Evolutionary conservation across 2,888 invertebrate species (phyloP).

Genomic region (Thereva nobilitata): DNA sequence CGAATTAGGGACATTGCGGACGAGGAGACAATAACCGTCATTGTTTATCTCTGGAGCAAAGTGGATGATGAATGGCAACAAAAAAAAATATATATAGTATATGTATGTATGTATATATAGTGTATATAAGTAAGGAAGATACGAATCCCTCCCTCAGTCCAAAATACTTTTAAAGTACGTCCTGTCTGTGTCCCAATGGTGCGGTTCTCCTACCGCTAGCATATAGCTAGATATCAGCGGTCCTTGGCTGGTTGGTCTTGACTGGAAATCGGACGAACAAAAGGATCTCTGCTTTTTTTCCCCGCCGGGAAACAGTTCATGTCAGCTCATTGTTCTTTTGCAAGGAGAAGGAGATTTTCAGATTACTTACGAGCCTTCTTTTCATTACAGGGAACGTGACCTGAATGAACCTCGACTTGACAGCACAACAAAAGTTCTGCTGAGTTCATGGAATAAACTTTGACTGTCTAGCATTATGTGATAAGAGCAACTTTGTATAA

Average conservation of each 20-base stretch:
- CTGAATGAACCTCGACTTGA: constrained; percentile 6
- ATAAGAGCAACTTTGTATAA: too few species aligned
- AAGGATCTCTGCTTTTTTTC: not conserved
- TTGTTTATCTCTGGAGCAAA: constrained; percentile 8
- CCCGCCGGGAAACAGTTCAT: constrained; percentile 18
- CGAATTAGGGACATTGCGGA: constrained; percentile 8
- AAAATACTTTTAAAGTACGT: constrained; percentile 11
- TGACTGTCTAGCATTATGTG: too few species aligned
- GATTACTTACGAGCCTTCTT: constrained; percentile 27
- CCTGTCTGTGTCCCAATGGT: too few species aligned
- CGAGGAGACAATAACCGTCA: constrained; percentile 10
- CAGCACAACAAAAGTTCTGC: not conserved
- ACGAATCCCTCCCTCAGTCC: not conserved
- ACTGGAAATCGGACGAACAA: not conserved
- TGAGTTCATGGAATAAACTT: not conserved
- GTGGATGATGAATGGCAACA: constrained; percentile 25
- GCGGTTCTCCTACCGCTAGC: too few species aligned
- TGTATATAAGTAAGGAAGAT: not conserved
- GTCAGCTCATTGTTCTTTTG: constrained; percentile 24
- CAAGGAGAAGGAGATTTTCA: constrained; percentile 16
- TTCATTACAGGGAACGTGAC: constrained; percentile 25
- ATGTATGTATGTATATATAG: too few species aligned
- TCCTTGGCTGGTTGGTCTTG: not conserved
- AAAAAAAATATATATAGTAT: too few species aligned
- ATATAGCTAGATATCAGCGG: too few species aligned